A percentile compares a stretch with the other conserved stretches of the same genome.
These are phyloP conservation scores for Lasioglossum calceatum DNA, from an alignment of 2,888 invertebrate species.

Conservation along the genomic window DNA sequence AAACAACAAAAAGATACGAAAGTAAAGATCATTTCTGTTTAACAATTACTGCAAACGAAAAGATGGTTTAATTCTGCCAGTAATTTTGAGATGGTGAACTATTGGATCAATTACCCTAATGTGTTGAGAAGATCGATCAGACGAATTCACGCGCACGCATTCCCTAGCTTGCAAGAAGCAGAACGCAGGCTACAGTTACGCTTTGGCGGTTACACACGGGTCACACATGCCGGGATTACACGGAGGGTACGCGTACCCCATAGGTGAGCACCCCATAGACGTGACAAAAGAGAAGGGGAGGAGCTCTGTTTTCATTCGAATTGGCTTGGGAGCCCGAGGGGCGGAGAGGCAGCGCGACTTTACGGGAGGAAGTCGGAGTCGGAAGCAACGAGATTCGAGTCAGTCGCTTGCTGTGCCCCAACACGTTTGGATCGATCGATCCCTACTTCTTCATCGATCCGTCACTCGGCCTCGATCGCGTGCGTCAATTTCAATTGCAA, in stretches of 20 bases:
- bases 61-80: no score
- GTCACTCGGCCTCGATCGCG: background rate
- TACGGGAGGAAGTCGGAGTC: conserved; percentile 76
- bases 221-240: conserved; percentile 46
- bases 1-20: no score
- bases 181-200: conserved; percentile 63
- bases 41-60: no score
- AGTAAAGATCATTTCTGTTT: no score
- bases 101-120: background rate
- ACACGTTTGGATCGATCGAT: conserved; percentile 60
- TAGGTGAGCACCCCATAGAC: conserved; percentile 58
- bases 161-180: background rate
- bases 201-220: conserved; percentile 70
- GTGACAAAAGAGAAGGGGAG: conserved; percentile 66
- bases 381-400: conserved; percentile 70
- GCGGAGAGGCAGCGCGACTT: conserved; percentile 72
- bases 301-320: conserved; percentile 70
- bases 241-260: conserved; percentile 32
- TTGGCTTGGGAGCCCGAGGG: conserved; percentile 73
- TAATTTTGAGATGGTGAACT: background rate
- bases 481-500: background rate
- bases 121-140: background rate
- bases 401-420: conserved; percentile 69
- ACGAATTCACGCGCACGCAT: conserved; percentile 30
- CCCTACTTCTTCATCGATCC: background rate